phyloP scores from a whole-genome alignment of 2,888 invertebrate genomes.

The Petrophora chlorosata region DNA sequence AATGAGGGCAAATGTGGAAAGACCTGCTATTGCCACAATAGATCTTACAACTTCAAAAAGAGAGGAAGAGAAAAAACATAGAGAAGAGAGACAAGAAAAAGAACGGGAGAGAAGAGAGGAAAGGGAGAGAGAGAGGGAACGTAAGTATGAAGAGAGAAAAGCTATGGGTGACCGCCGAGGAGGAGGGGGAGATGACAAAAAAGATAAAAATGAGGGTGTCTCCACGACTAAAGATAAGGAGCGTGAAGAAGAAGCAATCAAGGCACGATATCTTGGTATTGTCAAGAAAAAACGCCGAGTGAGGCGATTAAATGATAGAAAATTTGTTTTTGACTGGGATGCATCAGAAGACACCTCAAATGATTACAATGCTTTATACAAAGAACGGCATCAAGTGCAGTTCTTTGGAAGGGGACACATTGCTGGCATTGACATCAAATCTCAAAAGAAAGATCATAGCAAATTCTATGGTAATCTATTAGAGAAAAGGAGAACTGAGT shows the following conservation, averaged over 20 bases:
- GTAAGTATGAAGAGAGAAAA: conserved; percentile 80
- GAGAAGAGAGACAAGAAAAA: conserved; percentile 73
- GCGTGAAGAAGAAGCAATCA: conserved; percentile 96
- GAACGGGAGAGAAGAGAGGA: conserved; percentile 86
- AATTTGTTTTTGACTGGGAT: conserved; percentile 99
- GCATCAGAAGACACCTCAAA: conserved; percentile 98
- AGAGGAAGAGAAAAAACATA: conserved; percentile 70
- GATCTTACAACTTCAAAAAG: conserved; percentile 76
- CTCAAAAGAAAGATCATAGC: conserved; percentile 96
- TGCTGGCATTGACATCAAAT: conserved; percentile 99
- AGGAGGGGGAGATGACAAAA: conserved; percentile 73
- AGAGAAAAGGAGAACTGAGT: conserved; percentile 97
- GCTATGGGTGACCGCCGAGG: conserved; percentile 73
- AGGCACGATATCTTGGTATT: conserved; percentile 96
- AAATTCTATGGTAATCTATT: conserved; percentile 98
- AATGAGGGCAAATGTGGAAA: conserved; percentile 87
- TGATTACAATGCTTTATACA: conserved; percentile 98
- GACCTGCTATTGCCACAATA: conserved; percentile 69
- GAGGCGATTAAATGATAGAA: conserved; percentile 96
- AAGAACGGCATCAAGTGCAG: conserved; percentile 98
- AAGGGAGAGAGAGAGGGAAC: conserved; percentile 69
- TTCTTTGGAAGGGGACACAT: conserved; percentile 99
- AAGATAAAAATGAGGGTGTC: conserved; percentile 79
- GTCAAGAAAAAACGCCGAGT: conserved; percentile 96
- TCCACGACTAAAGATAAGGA: conserved; percentile 91